These are phyloP conservation scores for Corydoras maculifer DNA, from an alignment of 2,113 vertebrate species.

Conservation along the genomic window DNA sequence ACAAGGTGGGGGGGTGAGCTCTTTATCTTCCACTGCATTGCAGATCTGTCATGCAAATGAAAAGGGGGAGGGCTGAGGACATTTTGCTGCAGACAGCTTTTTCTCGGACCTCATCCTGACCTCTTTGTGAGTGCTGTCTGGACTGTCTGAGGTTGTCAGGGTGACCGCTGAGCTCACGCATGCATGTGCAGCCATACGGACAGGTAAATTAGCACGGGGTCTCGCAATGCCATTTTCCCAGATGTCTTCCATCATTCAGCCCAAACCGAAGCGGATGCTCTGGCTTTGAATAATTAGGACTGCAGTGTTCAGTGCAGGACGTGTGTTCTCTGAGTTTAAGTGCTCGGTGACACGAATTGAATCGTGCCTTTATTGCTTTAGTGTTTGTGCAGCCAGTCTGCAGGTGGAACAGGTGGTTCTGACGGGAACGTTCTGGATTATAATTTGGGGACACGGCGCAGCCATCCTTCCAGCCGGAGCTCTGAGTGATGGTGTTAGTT, in stretches of 20 bases:
- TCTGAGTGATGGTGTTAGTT: too few species aligned
- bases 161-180: conserved; percentile 30
- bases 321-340: too few species aligned
- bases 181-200: conserved; percentile 17
- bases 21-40: neutral
- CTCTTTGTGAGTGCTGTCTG: conserved; percentile 29
- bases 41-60: conserved; percentile 43
- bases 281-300: conserved; percentile 25
- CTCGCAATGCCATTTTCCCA: conserved; percentile 34
- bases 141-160: conserved; percentile 23
- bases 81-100: conserved; percentile 44
- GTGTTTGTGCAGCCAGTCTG: too few species aligned
- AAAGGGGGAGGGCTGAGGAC: conserved; percentile 18
- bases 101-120: conserved; percentile 26
- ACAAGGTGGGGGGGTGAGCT: too few species aligned
- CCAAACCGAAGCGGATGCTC: conserved; percentile 21
- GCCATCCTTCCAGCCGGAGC: too few species aligned
- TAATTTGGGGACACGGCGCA: too few species aligned
- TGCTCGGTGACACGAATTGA: too few species aligned
- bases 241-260: conserved; percentile 36
- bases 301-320: too few species aligned
- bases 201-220: conserved; percentile 34
- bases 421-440: too few species aligned
- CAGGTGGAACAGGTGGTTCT: too few species aligned
- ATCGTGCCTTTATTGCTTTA: too few species aligned